Evolutionary conservation across 1,140 invertebrate species (phyloP).

Genomic region (Schmidtea mediterranea): DNA sequence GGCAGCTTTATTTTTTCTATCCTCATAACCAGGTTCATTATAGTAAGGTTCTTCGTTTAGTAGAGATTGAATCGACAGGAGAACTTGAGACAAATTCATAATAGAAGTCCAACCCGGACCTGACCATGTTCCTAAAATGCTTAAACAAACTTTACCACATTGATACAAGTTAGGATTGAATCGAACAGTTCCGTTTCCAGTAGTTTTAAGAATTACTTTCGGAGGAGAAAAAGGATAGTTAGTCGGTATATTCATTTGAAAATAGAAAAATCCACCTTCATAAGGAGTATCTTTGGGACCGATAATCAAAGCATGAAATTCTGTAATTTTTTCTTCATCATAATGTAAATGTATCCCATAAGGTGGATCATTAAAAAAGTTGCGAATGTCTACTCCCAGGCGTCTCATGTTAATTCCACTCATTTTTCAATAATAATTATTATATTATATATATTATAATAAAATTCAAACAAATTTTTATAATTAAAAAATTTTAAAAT

Average conservation of each 20-base stretch:
- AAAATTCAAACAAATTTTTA: too few relatives aligned
- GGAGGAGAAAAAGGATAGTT: slow-evolving; percentile 31
- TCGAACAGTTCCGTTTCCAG: slow-evolving; percentile 61
- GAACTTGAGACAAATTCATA: slow-evolving; percentile 70
- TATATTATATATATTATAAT: too few relatives aligned
- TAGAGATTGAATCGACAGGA: slow-evolving; percentile 78
- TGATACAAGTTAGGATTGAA: slow-evolving; percentile 93
- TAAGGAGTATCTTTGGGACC: slow-evolving; percentile 30
- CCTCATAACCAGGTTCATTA: slow-evolving; percentile 91
- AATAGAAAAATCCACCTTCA: slow-evolving; percentile 30
- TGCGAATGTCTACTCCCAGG: too few relatives aligned
- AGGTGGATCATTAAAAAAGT: too few relatives aligned
- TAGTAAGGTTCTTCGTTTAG: slow-evolving; percentile 89
- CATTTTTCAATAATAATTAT: too few relatives aligned
- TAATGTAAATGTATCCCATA: too few relatives aligned
- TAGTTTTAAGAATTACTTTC: slow-evolving; percentile 68
- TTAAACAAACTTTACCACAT: slow-evolving; percentile 81
- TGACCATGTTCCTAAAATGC: slow-evolving; percentile 82
- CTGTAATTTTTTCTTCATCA: slow-evolving; percentile 7
- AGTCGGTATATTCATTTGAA: slow-evolving; percentile 30
- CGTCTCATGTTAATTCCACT: too few relatives aligned
- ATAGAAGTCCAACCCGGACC: slow-evolving; percentile 86
- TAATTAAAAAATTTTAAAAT: too few relatives aligned
- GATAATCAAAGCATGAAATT: slow-evolving; percentile 52
- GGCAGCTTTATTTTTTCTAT: too few relatives aligned